Evolutionary conservation across 2,888 invertebrate genomes (phyloP).

Genomic region (Sesia bembeciformis): DNA sequence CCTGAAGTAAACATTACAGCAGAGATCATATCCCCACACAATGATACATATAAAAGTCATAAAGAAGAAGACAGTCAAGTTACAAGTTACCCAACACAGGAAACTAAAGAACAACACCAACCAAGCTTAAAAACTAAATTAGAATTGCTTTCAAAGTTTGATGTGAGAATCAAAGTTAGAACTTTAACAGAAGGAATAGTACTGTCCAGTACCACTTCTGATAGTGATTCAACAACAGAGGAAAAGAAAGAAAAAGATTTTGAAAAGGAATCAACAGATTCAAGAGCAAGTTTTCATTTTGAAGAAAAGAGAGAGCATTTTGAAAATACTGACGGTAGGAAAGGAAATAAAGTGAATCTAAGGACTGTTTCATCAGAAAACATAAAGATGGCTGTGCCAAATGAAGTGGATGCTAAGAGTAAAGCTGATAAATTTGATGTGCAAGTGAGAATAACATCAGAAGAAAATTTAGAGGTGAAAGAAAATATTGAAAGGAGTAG

Average conservation of each 20-base stretch:
- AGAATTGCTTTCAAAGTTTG: slow-evolving; percentile 68
- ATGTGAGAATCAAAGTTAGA: slow-evolving; percentile 68
- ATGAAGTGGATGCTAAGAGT: slow-evolving; percentile 52
- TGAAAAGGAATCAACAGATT: slow-evolving; percentile 21
- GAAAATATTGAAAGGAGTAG: slow-evolving; percentile 40
- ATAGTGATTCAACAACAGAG: slow-evolving; percentile 41
- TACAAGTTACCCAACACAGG: slow-evolving; percentile 26
- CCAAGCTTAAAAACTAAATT: slow-evolving; percentile 59
- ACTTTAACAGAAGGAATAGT: slow-evolving; percentile 56
- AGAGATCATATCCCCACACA: slow-evolving; percentile 18
- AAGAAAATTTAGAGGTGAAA: slow-evolving; percentile 60
- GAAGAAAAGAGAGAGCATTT: slow-evolving; percentile 40
- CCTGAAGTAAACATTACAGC: slow-evolving; percentile 24
- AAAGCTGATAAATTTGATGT: slow-evolving; percentile 65
- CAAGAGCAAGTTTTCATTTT: slow-evolving; percentile 26
- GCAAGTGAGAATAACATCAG: slow-evolving; percentile 65
- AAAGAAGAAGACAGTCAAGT: slow-evolving; percentile 32
- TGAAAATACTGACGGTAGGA: slow-evolving; percentile 29
- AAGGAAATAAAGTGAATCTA: slow-evolving; percentile 37
- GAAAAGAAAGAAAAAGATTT: slow-evolving; percentile 22
- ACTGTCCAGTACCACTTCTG: slow-evolving; percentile 50
- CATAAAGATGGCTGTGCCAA: slow-evolving; percentile 64
- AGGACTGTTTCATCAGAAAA: slow-evolving; percentile 47
- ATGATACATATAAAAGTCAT: slow-evolving; percentile 24
- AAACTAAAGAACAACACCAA: slow-evolving; percentile 19